Evolutionary conservation across 2,797 vertebrate genomes (phyloP).

Genomic region (Glyptemys insculpta): DNA sequence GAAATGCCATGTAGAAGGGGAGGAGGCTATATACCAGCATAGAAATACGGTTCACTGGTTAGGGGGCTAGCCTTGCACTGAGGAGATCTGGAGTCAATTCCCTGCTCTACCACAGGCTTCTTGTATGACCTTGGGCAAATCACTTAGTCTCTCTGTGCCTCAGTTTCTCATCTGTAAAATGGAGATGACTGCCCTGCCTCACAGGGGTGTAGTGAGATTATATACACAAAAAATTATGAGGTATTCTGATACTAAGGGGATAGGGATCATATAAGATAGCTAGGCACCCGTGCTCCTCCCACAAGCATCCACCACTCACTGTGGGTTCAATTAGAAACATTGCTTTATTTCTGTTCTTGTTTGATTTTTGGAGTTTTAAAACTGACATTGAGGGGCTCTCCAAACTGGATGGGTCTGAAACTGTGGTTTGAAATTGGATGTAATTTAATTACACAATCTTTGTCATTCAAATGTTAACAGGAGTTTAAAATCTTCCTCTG

Average conservation of each 20-base stretch:
- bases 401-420: background rate
- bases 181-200: background rate
- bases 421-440: background rate
- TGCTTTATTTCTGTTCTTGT: background rate
- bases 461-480: background rate
- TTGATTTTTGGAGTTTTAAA: background rate
- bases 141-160: background rate
- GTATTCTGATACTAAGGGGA: background rate
- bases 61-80: background rate
- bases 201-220: background rate
- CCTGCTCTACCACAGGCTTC: background rate
- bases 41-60: background rate
- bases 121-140: fast-evolving
- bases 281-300: background rate
- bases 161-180: background rate
- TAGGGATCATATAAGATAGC: background rate
- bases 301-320: background rate
- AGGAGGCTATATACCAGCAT: background rate
- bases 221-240: background rate
- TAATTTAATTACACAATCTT: background rate
- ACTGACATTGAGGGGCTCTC: fast-evolving
- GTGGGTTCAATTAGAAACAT: background rate
- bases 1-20: background rate
- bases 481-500: no score
- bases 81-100: fast-evolving